phyloP scores from a whole-genome alignment of 2,888 invertebrate genomes.

The Drosophila helvetica region DNA sequence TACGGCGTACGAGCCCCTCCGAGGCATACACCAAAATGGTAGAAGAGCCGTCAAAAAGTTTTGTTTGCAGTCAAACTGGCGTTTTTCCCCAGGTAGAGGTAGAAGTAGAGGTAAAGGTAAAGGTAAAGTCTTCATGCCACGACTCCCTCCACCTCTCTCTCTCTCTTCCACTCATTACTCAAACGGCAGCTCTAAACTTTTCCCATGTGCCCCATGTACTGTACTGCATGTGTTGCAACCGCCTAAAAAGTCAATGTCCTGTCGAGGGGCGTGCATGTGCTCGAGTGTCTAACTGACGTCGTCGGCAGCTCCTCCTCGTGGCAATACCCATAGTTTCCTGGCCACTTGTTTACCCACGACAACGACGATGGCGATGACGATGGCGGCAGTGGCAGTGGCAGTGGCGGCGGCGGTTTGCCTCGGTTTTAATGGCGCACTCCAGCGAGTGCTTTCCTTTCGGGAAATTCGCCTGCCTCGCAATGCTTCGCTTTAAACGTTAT shows the following conservation, averaged over 20 bases:
- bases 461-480: not conserved
- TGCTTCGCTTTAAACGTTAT: constrained; percentile 68
- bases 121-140: not conserved
- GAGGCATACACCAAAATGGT: too few species aligned
- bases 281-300: constrained; percentile 66
- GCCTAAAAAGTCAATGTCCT: constrained; percentile 72
- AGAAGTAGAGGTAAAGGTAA: not conserved
- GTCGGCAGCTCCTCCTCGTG: constrained; percentile 15
- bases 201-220: constrained; percentile 7
- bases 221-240: constrained; percentile 43
- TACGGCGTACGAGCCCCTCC: too few species aligned
- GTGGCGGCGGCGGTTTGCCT: not conserved
- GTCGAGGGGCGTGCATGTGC: constrained; percentile 64
- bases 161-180: constrained; percentile 53
- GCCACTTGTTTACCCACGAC: constrained; percentile 58
- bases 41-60: constrained; percentile 52
- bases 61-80: constrained; percentile 20
- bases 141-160: not conserved
- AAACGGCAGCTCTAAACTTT: constrained; percentile 63
- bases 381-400: too few species aligned
- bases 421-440: constrained; percentile 68
- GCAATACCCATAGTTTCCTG: constrained; percentile 49
- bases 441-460: constrained; percentile 34
- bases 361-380: not conserved
- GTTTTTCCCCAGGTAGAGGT: not conserved